Conservation (phyloP, 2,888 invertebrate species). For the Callinectes sapidus region DNA sequence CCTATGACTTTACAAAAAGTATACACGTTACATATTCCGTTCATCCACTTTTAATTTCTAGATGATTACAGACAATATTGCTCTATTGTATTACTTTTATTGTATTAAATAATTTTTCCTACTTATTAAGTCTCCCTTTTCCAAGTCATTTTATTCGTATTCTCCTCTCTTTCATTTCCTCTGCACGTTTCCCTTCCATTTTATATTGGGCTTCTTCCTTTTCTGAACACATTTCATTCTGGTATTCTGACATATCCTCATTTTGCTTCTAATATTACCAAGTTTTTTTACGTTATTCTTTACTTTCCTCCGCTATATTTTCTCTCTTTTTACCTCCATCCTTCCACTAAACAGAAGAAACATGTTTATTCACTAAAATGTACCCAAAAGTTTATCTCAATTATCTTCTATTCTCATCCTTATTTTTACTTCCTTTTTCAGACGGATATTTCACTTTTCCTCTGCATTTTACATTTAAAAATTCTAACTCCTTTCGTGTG, state of each 20-base stretch:
- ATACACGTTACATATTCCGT: background rate
- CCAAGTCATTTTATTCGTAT: background rate
- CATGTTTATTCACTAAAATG: background rate
- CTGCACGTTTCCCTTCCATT: slow-evolving; percentile 12
- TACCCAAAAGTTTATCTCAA: background rate
- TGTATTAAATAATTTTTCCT: background rate
- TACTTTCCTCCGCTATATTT: background rate
- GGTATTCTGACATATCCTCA: background rate
- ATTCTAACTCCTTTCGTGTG: background rate
- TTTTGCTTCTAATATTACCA: background rate
- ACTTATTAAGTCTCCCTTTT: background rate
- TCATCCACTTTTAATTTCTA: background rate
- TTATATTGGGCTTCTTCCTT: background rate
- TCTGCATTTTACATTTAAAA: background rate
- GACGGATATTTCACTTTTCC: background rate
- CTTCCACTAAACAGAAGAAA: background rate
- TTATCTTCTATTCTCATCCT: background rate
- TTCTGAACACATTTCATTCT: background rate
- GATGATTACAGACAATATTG: background rate
- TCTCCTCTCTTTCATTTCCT: background rate
- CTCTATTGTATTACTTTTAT: background rate
- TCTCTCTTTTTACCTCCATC: background rate
- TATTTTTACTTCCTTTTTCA: background rate
- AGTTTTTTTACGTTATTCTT: background rate
- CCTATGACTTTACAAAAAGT: background rate